phyloP scores from a whole-genome alignment of 1,140 invertebrate species.

The Cataglyphis hispanica region DNA sequence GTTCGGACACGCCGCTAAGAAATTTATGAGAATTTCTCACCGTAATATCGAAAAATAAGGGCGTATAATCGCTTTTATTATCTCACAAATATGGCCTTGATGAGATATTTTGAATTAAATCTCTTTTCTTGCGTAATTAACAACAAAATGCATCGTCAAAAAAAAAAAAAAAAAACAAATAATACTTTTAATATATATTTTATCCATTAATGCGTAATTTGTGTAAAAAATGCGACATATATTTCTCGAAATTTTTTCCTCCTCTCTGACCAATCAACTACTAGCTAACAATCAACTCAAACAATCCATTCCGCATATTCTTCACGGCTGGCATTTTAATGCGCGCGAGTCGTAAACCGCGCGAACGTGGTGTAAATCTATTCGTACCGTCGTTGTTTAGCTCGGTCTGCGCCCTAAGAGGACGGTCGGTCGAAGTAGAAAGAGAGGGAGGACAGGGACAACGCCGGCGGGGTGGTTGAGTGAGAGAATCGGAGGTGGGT shows the following conservation, averaged over 20 bases:
- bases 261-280: neutral
- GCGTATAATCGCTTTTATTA: constrained; percentile 28
- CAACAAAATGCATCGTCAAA: neutral
- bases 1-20: constrained; percentile 68
- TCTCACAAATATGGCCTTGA: constrained; percentile 13
- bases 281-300: neutral
- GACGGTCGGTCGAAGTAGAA: constrained; percentile 65
- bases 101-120: constrained; percentile 4
- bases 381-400: constrained; percentile 81
- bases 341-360: constrained; percentile 78
- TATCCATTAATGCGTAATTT: constrained; percentile 4
- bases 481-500: constrained; percentile 76
- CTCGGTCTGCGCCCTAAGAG: constrained; percentile 77
- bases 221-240: neutral
- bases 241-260: neutral
- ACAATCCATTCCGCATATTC: constrained; percentile 64
- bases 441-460: constrained; percentile 66
- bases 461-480: constrained; percentile 69
- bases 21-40: constrained; percentile 70
- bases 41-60: constrained; percentile 58
- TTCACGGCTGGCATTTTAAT: constrained; percentile 71
- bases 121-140: neutral
- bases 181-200: constrained; percentile 9
- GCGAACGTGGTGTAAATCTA: constrained; percentile 81
- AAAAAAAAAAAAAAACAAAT: neutral